Evolutionary conservation across 2,888 invertebrate genomes (phyloP).

Genomic region (Linyphia triangularis): DNA sequence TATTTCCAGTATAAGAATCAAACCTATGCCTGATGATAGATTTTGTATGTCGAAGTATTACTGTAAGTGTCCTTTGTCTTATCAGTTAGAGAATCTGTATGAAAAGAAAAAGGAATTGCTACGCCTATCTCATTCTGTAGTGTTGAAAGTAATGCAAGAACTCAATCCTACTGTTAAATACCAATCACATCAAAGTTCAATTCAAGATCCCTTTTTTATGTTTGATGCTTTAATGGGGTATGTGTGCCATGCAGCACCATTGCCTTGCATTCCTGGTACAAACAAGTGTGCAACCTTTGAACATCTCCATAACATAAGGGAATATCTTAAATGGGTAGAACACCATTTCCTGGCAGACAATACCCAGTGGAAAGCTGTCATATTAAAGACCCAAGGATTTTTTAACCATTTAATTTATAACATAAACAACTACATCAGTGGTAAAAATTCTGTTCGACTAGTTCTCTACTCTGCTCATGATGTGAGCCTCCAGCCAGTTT

Average conservation of each 20-base stretch:
- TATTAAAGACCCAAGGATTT: slow-evolving; percentile 89
- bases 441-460: slow-evolving; percentile 84
- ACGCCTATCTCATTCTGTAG: slow-evolving; percentile 87
- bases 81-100: slow-evolving; percentile 82
- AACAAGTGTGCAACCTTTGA: slow-evolving; percentile 83
- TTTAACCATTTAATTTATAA: slow-evolving; percentile 90
- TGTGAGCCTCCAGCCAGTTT: slow-evolving; percentile 90
- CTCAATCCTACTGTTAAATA: slow-evolving; percentile 75
- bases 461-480: slow-evolving; percentile 95
- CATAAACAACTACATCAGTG: slow-evolving; percentile 84
- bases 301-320: slow-evolving; percentile 88
- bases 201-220: slow-evolving; percentile 83
- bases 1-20: slow-evolving; percentile 84
- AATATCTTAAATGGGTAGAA: slow-evolving; percentile 90
- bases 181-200: slow-evolving; percentile 54
- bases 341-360: slow-evolving; percentile 82
- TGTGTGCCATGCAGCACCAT: slow-evolving; percentile 89
- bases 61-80: slow-evolving; percentile 88
- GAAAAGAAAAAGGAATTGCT: slow-evolving; percentile 85
- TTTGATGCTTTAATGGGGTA: slow-evolving; percentile 91
- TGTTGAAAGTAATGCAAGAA: slow-evolving; percentile 85
- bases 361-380: slow-evolving; percentile 82
- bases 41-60: slow-evolving; percentile 88
- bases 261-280: slow-evolving; percentile 85
- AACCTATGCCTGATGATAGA: slow-evolving; percentile 89